Conservation (phyloP, 2,797 vertebrate species). For the Takifugu rubripes region DNA sequence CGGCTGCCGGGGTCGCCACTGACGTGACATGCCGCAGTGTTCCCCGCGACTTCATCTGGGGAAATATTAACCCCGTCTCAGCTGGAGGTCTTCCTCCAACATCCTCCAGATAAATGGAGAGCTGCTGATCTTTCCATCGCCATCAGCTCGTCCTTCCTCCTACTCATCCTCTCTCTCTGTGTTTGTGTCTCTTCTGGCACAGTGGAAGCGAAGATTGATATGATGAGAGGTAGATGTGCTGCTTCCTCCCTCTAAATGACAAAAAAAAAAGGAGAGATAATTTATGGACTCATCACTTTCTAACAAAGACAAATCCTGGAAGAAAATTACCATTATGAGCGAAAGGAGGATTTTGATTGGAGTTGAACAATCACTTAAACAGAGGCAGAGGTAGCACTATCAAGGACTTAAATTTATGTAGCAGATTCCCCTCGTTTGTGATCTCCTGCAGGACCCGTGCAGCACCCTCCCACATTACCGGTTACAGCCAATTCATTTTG, state of each 20-base stretch:
- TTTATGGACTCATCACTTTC: conserved; percentile 63
- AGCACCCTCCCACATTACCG: conserved; percentile 25
- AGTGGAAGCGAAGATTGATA: conserved; percentile 65
- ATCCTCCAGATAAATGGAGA: conserved; percentile 59
- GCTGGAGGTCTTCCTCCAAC: conserved; percentile 63
- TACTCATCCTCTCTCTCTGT: conserved; percentile 64
- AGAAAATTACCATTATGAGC: conserved; percentile 56
- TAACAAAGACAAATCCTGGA: conserved; percentile 50
- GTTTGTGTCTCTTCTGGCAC: conserved; percentile 65
- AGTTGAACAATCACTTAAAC: conserved; percentile 67
- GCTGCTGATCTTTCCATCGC: conserved; percentile 61
- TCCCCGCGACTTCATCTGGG: conserved; percentile 31
- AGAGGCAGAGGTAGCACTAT: conserved; percentile 45
- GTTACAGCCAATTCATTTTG: conserved; percentile 29
- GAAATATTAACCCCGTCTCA: conserved; percentile 70
- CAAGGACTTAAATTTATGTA: conserved; percentile 59
- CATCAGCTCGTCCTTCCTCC: conserved; percentile 65
- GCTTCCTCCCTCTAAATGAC: conserved; percentile 56
- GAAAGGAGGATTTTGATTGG: conserved; percentile 54
- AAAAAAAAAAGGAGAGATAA: conserved; percentile 27
- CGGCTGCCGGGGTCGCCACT: conserved; percentile 27
- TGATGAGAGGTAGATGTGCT: conserved; percentile 60
- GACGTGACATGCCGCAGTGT: conserved; percentile 48
- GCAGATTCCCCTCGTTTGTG: conserved; percentile 46
- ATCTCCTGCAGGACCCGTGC: conserved; percentile 31